Evolutionary conservation across 2,113 vertebrate genomes (phyloP).

Genomic region (Oxygymnocypris stewartii): DNA sequence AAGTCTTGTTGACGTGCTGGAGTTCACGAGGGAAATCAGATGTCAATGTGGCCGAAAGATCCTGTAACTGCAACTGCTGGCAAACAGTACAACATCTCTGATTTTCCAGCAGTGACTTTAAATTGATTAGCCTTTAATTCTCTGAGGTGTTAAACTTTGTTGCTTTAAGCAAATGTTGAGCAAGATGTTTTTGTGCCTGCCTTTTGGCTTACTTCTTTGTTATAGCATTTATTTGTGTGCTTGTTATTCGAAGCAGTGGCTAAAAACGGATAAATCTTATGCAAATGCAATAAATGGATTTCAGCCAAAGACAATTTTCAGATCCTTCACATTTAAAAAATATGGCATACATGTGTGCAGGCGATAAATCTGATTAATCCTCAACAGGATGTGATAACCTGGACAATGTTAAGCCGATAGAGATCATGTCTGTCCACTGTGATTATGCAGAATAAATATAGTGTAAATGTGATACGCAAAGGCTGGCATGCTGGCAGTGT

Average conservation of each 20-base stretch:
- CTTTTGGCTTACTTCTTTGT: slow-evolving; percentile 18
- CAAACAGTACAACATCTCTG: background rate
- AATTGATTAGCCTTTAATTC: slow-evolving; percentile 44
- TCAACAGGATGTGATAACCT: slow-evolving; percentile 8
- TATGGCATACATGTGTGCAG: background rate
- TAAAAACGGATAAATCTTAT: slow-evolving; percentile 22
- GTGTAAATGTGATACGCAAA: slow-evolving; percentile 65
- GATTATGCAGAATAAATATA: slow-evolving; percentile 76
- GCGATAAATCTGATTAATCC: slow-evolving; percentile 35
- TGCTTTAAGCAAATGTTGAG: slow-evolving; percentile 29
- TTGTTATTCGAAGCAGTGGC: slow-evolving; percentile 24
- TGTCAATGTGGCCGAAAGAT: slow-evolving; percentile 26
- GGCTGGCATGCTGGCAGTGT: slow-evolving; percentile 67
- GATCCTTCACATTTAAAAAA: slow-evolving; percentile 3
- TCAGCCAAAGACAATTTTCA: slow-evolving; percentile 28
- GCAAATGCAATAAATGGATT: slow-evolving; percentile 7
- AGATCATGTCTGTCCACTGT: slow-evolving; percentile 61
- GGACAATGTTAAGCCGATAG: background rate
- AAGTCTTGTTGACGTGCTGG: slow-evolving; percentile 34
- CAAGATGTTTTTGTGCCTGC: background rate
- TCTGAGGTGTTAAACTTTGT: slow-evolving; percentile 20
- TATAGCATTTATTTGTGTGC: slow-evolving; percentile 32
- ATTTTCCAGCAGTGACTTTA: background rate
- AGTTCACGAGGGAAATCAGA: slow-evolving; percentile 31
- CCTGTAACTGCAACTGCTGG: slow-evolving; percentile 11